These are phyloP conservation scores for Caenorhabditis auriculariae DNA, from an alignment of 2,888 invertebrate species.

Conservation along the genomic window DNA sequence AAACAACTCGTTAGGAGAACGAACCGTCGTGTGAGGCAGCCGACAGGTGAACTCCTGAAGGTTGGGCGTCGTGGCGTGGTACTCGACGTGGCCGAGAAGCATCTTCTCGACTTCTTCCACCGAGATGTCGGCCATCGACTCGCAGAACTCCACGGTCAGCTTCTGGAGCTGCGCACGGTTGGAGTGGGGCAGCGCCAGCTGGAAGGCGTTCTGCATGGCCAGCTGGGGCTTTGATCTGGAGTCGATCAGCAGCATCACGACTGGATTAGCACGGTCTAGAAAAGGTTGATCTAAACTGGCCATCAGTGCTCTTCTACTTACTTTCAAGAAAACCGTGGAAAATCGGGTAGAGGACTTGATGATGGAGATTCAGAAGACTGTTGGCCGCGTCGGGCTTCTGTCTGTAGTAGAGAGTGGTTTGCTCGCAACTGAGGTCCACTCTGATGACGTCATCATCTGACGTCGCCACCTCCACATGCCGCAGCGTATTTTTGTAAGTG, in stretches of 20 bases:
- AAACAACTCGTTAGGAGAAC: background rate
- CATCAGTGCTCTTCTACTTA: constrained; percentile 2
- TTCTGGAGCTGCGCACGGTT: constrained; percentile 4
- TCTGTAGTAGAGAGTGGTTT: constrained; percentile 4
- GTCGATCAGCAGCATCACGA: constrained; percentile 11
- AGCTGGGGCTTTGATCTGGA: constrained; percentile 11
- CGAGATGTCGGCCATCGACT: constrained; percentile 2
- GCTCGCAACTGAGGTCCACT: background rate
- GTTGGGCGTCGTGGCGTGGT: constrained; percentile 15
- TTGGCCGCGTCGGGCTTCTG: too few species aligned
- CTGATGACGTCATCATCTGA: constrained; percentile 3
- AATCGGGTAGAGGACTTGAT: constrained; percentile 8
- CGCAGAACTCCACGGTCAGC: constrained; percentile 19
- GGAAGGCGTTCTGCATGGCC: constrained; percentile 20
- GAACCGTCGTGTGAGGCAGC: constrained; percentile 20
- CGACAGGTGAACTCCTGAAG: constrained; percentile 19
- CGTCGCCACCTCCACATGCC: constrained; percentile 12
- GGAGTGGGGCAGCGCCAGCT: constrained; percentile 13
- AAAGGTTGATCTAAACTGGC: background rate
- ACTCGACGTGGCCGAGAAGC: constrained; percentile 12
- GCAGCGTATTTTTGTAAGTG: too few species aligned
- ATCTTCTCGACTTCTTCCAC: constrained; percentile 15
- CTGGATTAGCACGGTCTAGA: constrained; percentile 5
- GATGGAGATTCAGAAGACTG: too few species aligned
- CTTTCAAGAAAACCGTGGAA: constrained; percentile 12